These are phyloP conservation scores for Burhinus oedicnemus DNA, from an alignment of 2,113 vertebrate species.

Conservation along the genomic window DNA sequence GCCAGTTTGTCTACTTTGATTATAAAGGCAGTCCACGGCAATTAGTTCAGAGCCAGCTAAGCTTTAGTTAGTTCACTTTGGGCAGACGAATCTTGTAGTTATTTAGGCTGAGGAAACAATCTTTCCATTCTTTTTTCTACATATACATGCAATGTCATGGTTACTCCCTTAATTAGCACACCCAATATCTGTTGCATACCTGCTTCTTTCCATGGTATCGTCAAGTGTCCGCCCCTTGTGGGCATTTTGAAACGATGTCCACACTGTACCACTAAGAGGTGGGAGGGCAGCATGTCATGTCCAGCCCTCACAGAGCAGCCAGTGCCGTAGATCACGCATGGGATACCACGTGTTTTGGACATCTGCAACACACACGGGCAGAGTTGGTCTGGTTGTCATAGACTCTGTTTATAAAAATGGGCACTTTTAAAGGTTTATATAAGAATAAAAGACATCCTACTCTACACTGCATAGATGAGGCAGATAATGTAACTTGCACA, in stretches of 20 bases:
- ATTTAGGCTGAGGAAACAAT: not conserved
- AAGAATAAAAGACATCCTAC: not conserved
- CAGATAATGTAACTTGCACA: not conserved
- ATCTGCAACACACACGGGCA: not conserved
- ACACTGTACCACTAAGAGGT: not conserved
- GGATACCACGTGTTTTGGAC: not conserved
- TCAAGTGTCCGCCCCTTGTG: not conserved
- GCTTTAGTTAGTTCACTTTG: not conserved
- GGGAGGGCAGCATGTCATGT: not conserved
- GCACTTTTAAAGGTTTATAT: not conserved
- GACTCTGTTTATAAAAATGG: not conserved
- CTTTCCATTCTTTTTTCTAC: not conserved
- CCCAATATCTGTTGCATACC: not conserved
- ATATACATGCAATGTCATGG: no score
- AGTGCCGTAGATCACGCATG: accelerated
- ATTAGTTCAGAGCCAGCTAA: not conserved
- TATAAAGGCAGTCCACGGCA: not conserved
- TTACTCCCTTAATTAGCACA: not conserved
- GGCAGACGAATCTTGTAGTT: not conserved
- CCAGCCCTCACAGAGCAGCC: not conserved
- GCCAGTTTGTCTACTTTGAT: accelerated
- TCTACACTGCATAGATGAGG: not conserved
- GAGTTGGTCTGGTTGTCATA: not conserved
- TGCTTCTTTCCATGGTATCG: not conserved
- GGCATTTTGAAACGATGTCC: not conserved